Evolutionary conservation across 1,140 invertebrate species (phyloP).

Genomic region (Drosophila setifemur): DNA sequence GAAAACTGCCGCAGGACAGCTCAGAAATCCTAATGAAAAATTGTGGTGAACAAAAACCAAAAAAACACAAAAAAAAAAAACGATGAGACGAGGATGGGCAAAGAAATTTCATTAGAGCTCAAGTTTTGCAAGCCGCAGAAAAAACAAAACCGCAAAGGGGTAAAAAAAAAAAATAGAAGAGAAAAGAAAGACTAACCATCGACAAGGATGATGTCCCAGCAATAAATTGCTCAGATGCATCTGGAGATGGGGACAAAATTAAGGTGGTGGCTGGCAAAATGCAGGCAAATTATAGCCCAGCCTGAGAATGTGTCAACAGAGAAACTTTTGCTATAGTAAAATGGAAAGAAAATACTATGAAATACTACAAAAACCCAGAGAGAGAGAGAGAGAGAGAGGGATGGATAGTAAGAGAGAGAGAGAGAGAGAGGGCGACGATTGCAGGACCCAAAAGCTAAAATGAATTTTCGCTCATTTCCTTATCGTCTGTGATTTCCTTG

Average conservation of each 20-base stretch:
- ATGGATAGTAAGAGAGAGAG: neutral
- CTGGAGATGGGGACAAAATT: conserved; percentile 18
- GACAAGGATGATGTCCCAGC: conserved; percentile 44
- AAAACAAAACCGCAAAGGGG: conserved; percentile 28
- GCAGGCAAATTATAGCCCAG: conserved; percentile 66
- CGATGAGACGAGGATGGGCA: neutral
- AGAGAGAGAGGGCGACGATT: neutral
- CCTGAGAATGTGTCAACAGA: conserved; percentile 22
- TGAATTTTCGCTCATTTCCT: conserved; percentile 81
- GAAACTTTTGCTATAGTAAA: conserved; percentile 14
- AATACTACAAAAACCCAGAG: conserved; percentile 8
- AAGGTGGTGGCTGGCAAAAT: conserved; percentile 40
- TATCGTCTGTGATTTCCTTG: conserved; percentile 81
- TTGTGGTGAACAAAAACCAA: conserved; percentile 11
- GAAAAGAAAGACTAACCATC: conserved; percentile 8
- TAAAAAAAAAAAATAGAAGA: conserved; percentile 1
- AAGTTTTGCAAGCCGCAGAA: conserved; percentile 45
- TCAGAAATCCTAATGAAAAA: conserved; percentile 71
- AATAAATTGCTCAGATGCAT: conserved; percentile 74
- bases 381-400: conserved; percentile 2
- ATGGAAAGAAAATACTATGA: conserved; percentile 38
- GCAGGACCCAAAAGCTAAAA: conserved; percentile 39
- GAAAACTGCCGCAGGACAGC: conserved; percentile 69
- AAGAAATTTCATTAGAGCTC: conserved; percentile 48
- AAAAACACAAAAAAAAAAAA: neutral